These are phyloP conservation scores for Alectoris magna DNA, from an alignment of 2,797 vertebrate species.

Conservation along the genomic window DNA sequence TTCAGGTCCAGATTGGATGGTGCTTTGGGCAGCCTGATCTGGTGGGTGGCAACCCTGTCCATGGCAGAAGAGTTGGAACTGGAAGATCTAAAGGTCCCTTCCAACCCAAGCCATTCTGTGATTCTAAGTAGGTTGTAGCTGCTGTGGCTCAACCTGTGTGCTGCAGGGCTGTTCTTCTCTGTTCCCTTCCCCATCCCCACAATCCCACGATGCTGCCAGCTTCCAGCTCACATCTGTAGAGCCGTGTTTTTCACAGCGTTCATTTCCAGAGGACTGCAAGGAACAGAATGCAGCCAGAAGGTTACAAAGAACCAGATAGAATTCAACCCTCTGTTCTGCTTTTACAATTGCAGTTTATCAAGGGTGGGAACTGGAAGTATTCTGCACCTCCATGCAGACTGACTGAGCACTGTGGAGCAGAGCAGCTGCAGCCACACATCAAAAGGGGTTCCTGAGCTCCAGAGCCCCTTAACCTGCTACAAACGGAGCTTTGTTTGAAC, in stretches of 20 bases:
- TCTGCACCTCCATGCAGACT: neutral
- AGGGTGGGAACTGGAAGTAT: neutral
- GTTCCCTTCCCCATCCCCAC: neutral
- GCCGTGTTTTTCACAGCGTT: neutral
- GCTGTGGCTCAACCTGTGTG: neutral
- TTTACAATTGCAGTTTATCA: neutral
- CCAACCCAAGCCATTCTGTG: too few species aligned
- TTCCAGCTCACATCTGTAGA: neutral
- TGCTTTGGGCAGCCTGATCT: too few species aligned
- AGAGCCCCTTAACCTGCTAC: conserved; percentile 32
- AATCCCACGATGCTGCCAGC: neutral
- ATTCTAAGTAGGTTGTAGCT: neutral
- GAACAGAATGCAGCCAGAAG: neutral
- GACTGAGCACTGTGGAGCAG: neutral
- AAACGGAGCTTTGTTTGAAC: neutral
- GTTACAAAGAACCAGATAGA: neutral
- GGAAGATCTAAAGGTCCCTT: too few species aligned
- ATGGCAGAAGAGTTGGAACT: too few species aligned
- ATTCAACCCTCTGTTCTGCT: neutral
- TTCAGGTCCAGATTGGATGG: too few species aligned
- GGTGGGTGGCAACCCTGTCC: too few species aligned
- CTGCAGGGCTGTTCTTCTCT: too few species aligned
- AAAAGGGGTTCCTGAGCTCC: neutral
- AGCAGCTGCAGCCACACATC: neutral
- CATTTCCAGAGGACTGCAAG: neutral